phyloP scores from a whole-genome alignment of 2,113 vertebrate genomes.

The Aleadryas rufinucha region DNA sequence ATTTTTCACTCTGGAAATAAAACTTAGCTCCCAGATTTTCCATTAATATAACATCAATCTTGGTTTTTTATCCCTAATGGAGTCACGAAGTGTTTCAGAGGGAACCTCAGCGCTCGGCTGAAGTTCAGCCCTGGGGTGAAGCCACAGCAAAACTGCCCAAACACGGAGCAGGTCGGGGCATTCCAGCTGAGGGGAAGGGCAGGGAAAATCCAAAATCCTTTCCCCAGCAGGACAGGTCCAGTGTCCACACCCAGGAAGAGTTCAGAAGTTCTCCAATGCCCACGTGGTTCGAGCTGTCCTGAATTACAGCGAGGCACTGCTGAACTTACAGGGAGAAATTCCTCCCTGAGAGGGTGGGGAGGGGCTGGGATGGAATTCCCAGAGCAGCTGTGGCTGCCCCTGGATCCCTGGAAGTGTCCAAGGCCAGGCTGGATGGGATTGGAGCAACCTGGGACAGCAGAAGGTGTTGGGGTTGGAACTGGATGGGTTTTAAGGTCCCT shows the following conservation, averaged over 20 bases:
- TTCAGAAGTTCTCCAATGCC: neutral
- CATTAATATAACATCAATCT: constrained; percentile 25
- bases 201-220: neutral
- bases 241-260: neutral
- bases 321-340: neutral
- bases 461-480: neutral
- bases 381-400: neutral
- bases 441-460: accelerated
- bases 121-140: neutral
- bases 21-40: neutral
- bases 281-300: accelerated
- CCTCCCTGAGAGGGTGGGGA: neutral
- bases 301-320: neutral
- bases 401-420: neutral
- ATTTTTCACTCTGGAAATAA: neutral
- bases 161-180: accelerated
- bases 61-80: neutral
- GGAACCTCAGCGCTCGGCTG: neutral
- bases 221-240: neutral
- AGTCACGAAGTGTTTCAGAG: neutral
- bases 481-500: neutral
- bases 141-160: neutral
- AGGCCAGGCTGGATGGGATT: neutral
- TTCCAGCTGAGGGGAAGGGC: neutral
- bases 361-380: neutral